Evolutionary conservation across 2,113 vertebrate genomes (phyloP).

Genomic region (Galeopterus variegatus): DNA sequence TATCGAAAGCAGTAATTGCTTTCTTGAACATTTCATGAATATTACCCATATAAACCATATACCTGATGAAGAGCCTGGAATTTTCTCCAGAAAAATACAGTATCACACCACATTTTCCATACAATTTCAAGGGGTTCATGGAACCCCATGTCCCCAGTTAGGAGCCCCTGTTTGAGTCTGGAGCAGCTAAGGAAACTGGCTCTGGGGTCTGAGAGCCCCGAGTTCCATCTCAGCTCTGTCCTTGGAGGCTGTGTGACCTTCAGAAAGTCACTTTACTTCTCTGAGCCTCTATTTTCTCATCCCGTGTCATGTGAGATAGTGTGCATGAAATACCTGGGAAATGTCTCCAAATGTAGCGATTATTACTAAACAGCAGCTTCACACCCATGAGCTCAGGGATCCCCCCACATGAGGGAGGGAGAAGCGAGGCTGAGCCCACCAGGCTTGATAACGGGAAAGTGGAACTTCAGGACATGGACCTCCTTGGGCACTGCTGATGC

Average conservation of each 20-base stretch:
- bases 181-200: background rate
- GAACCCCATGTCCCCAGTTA: background rate
- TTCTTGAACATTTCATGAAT: background rate
- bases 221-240: background rate
- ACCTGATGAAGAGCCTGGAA: background rate
- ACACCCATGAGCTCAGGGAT: too few species aligned
- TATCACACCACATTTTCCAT: background rate
- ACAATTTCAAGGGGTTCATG: too few species aligned
- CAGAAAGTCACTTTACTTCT: background rate
- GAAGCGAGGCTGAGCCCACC: background rate
- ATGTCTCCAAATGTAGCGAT: background rate
- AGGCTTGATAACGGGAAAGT: background rate
- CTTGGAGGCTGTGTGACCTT: background rate
- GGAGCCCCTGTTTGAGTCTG: background rate
- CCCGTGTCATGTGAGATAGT: background rate
- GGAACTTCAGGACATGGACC: rapidly evolving
- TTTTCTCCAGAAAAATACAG: background rate
- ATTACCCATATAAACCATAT: background rate
- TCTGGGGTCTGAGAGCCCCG: background rate
- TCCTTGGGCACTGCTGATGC: background rate
- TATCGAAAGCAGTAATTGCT: background rate
- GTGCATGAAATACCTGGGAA: background rate
- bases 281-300: background rate
- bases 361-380: too few species aligned
- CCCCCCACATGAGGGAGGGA: background rate